These are phyloP conservation scores for Urocitellus parryii DNA, from an alignment of 2,113 vertebrate species.

Conservation along the genomic window DNA sequence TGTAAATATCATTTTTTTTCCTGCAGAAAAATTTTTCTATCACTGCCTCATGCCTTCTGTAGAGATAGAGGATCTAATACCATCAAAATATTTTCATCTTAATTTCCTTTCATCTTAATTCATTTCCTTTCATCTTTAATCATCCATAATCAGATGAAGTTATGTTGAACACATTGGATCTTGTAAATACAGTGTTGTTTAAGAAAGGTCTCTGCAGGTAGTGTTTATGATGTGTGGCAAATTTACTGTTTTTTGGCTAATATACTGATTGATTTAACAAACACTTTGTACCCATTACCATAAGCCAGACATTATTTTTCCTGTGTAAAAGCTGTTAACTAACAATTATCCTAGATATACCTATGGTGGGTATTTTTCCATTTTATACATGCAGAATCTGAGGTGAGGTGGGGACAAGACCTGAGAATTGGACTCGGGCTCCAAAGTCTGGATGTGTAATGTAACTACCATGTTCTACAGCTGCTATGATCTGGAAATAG, in stretches of 20 bases:
- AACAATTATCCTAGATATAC: background rate
- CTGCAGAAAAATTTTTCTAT: background rate
- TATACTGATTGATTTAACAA: background rate
- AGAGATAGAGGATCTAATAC: background rate
- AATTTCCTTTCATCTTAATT: background rate
- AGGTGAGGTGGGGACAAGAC: background rate
- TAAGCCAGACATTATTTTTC: background rate
- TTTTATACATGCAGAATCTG: background rate
- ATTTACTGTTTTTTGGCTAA: background rate
- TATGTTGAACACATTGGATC: background rate
- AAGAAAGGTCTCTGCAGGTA: background rate
- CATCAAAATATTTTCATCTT: background rate
- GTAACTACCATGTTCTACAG: background rate
- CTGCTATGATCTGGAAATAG: background rate
- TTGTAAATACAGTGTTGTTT: background rate
- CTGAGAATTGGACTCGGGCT: background rate
- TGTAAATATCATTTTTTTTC: background rate
- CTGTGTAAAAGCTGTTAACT: background rate
- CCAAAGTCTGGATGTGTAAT: background rate
- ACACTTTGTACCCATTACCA: background rate
- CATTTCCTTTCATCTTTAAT: background rate
- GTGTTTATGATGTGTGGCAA: background rate
- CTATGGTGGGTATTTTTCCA: background rate
- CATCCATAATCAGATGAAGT: background rate
- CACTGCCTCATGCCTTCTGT: background rate